These are phyloP conservation scores for Dicrostonyx torquatus DNA, from an alignment of 2,797 vertebrate genomes.

Conservation along the genomic window DNA sequence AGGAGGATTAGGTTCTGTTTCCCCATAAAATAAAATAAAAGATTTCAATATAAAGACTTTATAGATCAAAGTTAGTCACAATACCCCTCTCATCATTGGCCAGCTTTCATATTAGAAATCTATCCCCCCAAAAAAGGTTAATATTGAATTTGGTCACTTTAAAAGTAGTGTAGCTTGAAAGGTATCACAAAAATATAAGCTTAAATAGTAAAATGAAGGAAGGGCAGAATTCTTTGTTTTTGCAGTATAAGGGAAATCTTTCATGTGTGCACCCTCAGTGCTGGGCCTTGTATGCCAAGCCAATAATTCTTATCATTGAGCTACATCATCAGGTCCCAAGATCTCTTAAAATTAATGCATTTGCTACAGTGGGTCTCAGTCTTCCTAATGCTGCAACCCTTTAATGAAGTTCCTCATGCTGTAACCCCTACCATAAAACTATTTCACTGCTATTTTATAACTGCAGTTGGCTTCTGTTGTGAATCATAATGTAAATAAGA, in stretches of 20 bases:
- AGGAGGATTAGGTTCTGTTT: constrained; percentile 96
- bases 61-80: constrained; percentile 58
- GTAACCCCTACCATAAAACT: no score
- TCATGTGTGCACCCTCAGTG: neutral
- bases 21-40: constrained; percentile 74
- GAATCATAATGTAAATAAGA: neutral
- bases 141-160: constrained; percentile 24
- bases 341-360: constrained; percentile 46
- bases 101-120: constrained; percentile 53
- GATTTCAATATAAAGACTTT: constrained; percentile 56
- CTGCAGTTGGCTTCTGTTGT: neutral
- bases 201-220: neutral
- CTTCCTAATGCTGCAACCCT: neutral
- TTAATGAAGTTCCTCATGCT: neutral
- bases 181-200: constrained; percentile 14
- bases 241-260: neutral
- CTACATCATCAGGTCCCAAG: neutral
- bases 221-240: neutral
- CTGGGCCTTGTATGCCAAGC: neutral
- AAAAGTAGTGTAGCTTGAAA: neutral
- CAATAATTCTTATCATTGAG: neutral
- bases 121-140: neutral
- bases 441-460: neutral
- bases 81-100: neutral
- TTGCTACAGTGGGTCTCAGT: neutral